These are phyloP conservation scores for Bugula neritina DNA, from an alignment of 2,888 invertebrate species.

Conservation along the genomic window DNA sequence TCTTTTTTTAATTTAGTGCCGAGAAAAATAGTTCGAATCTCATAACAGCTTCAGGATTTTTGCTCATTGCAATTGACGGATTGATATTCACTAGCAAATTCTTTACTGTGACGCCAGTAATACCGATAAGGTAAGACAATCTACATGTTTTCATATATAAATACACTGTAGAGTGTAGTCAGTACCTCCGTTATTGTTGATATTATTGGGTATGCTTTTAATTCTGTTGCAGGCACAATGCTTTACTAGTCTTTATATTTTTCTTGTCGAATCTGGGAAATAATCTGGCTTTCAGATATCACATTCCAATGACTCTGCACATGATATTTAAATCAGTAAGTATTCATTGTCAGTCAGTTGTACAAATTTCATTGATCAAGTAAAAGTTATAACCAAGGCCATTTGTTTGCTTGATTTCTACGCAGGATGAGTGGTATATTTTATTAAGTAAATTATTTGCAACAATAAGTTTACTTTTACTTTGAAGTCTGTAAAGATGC, in stretches of 20 bases:
- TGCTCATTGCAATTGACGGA: conserved; percentile 83
- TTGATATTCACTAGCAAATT: conserved; percentile 73
- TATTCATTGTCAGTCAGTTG: conserved; percentile 29
- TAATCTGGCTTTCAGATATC: conserved; percentile 91
- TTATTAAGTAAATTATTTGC: no score
- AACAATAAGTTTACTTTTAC: no score
- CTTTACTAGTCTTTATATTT: conserved; percentile 77
- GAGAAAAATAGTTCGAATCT: conserved; percentile 89
- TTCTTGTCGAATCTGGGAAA: conserved; percentile 70
- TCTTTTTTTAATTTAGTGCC: conserved; percentile 64
- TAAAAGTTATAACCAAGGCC: no score
- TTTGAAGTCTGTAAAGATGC: no score
- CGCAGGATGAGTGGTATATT: no score
- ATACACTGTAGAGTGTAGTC: no score
- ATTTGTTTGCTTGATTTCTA: not conserved
- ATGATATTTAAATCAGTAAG: conserved; percentile 93
- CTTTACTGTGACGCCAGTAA: conserved; percentile 66
- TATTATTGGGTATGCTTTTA: no score
- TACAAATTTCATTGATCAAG: no score
- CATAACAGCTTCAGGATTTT: conserved; percentile 89
- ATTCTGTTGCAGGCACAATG: conserved; percentile 72
- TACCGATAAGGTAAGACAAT: conserved; percentile 63
- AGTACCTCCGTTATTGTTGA: no score
- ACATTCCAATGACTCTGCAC: conserved; percentile 94
- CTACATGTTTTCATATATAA: no score